Evolutionary conservation across 2,888 invertebrate species (phyloP), one percentile per base, ranked within the genome.

Genomic region (Brachypterus glaber): DNA sequence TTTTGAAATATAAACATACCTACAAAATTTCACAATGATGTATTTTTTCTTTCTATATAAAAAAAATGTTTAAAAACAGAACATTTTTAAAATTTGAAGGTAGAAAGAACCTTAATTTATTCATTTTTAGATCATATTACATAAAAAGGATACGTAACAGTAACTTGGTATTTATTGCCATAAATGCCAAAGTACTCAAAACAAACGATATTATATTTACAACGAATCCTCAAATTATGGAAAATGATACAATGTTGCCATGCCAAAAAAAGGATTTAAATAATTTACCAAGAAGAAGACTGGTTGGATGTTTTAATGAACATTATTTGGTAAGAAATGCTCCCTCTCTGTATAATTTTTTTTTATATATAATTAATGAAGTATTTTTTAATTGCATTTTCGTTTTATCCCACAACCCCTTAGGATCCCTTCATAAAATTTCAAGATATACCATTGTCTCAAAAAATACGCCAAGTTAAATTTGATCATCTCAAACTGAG

Each of bases 191-290:
- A 7, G 13, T 44, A 9, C 35, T 37, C 13, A 36, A 33, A 12
- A 33, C 40, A 4, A 30, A 35, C 1, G 41, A 44, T 44, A 63
- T 64, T 30, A 62, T 60, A 34, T 60, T 73, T 33, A 68, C 67
- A 24, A 72, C 77, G 16, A 61, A 63, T 14, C 72, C 77, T 1
- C 60, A 64, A 41, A 64, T 62, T 40, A 49, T 51, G 5, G 49
- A 52, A 11, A 62, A 65, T 40, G 63, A 66, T 1, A 71, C 69
- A 17, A 67, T 70, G 17, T 74, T 77, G 51, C 81, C 84, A 0
- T 88, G 88, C 56, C 81, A 87, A 53, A 88, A 88, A 61, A 66
- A 83, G 36, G 71, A 77, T 41, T 64, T 87, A 48, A 84, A 82
- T 47, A 71, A 73, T 38, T 67, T 85, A 46, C 70, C 73, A 3